phyloP scores from a whole-genome alignment of 1,140 invertebrate species.

The Calosoma granatense region DNA sequence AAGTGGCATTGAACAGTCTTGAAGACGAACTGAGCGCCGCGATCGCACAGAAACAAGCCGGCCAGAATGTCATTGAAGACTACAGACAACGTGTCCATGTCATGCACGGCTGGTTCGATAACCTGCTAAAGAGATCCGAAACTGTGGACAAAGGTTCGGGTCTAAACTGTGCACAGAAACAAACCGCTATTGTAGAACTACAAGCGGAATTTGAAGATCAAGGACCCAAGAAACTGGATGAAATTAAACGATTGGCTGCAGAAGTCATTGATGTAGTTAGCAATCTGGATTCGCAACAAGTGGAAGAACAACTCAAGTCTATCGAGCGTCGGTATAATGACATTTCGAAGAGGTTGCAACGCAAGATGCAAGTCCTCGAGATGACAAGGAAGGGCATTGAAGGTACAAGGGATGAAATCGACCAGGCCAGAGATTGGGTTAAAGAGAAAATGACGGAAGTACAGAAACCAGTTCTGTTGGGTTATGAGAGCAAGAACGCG shows the following conservation, averaged over 20 bases:
- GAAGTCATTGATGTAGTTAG: conserved; percentile 70
- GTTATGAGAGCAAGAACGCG: conserved; percentile 62
- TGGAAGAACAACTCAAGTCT: conserved; percentile 80
- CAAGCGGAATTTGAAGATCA: conserved; percentile 57
- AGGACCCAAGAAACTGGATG: conserved; percentile 53
- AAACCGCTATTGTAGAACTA: conserved; percentile 57
- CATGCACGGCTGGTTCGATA: conserved; percentile 71
- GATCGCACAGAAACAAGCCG: conserved; percentile 62
- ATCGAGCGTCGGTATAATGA: conserved; percentile 74
- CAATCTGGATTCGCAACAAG: conserved; percentile 79
- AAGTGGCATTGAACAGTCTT: conserved; percentile 58
- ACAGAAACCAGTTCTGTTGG: conserved; percentile 52
- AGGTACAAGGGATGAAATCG: conserved; percentile 61
- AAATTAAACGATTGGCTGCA: conserved; percentile 54
- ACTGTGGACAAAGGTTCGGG: conserved; percentile 71
- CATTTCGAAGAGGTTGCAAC: conserved; percentile 68
- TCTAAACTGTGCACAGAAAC: conserved; percentile 70
- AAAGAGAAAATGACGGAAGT: conserved; percentile 60
- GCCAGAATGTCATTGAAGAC: conserved; percentile 66
- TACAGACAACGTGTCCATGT: conserved; percentile 65
- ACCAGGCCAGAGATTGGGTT: conserved; percentile 69
- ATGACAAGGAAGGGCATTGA: conserved; percentile 71
- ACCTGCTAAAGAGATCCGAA: conserved; percentile 65
- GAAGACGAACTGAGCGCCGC: conserved; percentile 57
- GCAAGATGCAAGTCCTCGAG: conserved; percentile 71